Conservation (phyloP, 2,113 vertebrate species). For the Speoplatyrhinus poulsoni region DNA sequence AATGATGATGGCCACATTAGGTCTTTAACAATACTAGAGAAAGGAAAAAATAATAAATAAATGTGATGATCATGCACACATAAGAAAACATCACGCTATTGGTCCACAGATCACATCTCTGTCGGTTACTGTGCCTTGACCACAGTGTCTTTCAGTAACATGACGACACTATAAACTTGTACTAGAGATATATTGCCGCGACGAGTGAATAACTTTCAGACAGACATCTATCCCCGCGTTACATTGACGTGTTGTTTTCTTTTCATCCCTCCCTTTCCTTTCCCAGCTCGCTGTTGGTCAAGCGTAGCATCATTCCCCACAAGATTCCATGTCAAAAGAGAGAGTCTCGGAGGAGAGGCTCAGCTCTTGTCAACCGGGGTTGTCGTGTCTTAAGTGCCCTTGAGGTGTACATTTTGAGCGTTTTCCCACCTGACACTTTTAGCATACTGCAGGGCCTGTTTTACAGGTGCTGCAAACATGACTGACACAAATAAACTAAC, state of each 20-base stretch:
- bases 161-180: constrained; percentile 1
- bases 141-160: not conserved
- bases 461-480: too few species aligned
- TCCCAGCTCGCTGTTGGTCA: constrained; percentile 3
- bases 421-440: constrained; percentile 19
- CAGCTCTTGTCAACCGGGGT: constrained; percentile 21
- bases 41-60: not conserved
- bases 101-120: not conserved
- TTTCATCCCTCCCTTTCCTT: not conserved
- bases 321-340: constrained; percentile 36
- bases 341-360: constrained; percentile 37
- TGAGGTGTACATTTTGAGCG: constrained; percentile 16
- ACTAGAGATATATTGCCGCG: not conserved
- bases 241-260: not conserved
- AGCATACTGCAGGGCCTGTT: not conserved
- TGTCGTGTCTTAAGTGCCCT: constrained; percentile 51
- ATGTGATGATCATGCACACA: not conserved
- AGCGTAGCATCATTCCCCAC: constrained; percentile 14
- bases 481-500: too few species aligned
- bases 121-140: not conserved
- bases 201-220: not conserved
- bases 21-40: not conserved
- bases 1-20: not conserved
- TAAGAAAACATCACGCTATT: not conserved
- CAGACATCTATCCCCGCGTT: not conserved